Percentiles rank a stretch among this genome's conserved stretches.
Conservation (phyloP, 2,113 vertebrate species). For the Ctenodactylus gundi region DNA sequence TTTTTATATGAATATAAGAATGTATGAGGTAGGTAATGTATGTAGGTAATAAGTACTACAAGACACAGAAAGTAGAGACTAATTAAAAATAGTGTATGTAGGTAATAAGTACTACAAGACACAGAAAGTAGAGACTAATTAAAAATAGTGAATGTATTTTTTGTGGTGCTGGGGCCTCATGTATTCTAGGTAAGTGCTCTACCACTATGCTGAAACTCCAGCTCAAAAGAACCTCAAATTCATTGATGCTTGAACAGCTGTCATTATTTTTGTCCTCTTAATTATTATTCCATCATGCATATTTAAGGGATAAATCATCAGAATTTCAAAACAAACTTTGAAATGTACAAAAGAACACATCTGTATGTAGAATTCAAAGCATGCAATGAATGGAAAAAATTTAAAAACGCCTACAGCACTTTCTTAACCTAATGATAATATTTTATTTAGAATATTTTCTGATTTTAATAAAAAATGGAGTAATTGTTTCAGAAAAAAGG, state of each 20-base stretch:
- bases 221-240: not conserved
- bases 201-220: not conserved
- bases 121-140: too few species aligned
- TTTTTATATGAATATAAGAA: not conserved
- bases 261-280: not conserved
- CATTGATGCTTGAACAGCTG: not conserved
- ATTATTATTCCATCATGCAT: not conserved
- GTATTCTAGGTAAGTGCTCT: not conserved
- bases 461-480: not conserved
- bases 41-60: too few species aligned
- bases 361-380: not conserved
- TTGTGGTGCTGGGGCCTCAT: too few species aligned
- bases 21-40: too few species aligned
- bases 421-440: constrained; percentile 9
- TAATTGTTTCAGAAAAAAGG: not conserved
- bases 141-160: too few species aligned
- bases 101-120: not conserved
- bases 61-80: too few species aligned
- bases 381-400: not conserved
- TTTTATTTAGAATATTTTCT: constrained; percentile 27
- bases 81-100: too few species aligned
- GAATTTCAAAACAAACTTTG: constrained; percentile 20
- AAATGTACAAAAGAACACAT: not conserved
- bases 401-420: not conserved
- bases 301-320: not conserved